Conservation (phyloP, 1,140 invertebrate genomes). For the Venturia canescens region DNA sequence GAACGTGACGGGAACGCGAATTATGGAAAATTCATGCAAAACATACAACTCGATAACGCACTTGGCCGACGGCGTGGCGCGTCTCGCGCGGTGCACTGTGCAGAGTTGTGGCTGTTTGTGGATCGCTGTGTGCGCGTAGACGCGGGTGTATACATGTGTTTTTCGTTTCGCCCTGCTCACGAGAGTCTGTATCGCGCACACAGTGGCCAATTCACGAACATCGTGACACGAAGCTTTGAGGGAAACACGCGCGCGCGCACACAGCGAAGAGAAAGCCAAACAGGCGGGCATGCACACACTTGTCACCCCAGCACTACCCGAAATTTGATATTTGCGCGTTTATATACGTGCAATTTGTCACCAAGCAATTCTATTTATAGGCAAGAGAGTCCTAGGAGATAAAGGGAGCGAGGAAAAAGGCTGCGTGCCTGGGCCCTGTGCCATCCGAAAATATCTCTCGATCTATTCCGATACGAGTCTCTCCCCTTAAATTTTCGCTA, state of each 20-base stretch:
- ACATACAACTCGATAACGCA: constrained; percentile 55
- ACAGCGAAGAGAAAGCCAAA: background rate
- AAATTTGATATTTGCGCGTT: constrained; percentile 53
- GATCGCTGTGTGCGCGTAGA: background rate
- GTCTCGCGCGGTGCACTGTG: background rate
- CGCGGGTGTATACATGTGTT: background rate
- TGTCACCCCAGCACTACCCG: constrained; percentile 22
- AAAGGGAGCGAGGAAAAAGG: constrained; percentile 8
- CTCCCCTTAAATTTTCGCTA: constrained; percentile 26
- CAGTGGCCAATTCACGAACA: constrained; percentile 22
- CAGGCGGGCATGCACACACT: background rate
- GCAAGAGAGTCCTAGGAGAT: constrained; percentile 6
- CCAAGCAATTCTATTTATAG: constrained; percentile 51
- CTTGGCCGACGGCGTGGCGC: constrained; percentile 26
- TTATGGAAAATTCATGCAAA: constrained; percentile 58
- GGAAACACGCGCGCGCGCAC: background rate
- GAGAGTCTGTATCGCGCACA: background rate
- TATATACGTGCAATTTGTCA: constrained; percentile 52
- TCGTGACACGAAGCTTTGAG: background rate
- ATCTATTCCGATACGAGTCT: constrained; percentile 7
- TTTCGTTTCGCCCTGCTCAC: background rate
- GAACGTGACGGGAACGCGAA: constrained; percentile 49
- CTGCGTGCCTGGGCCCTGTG: background rate
- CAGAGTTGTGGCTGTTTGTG: too few species aligned
- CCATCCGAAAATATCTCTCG: constrained; percentile 8